Evolutionary conservation across 2,113 vertebrate genomes (phyloP).

Genomic region (Ictidomys tridecemlineatus): DNA sequence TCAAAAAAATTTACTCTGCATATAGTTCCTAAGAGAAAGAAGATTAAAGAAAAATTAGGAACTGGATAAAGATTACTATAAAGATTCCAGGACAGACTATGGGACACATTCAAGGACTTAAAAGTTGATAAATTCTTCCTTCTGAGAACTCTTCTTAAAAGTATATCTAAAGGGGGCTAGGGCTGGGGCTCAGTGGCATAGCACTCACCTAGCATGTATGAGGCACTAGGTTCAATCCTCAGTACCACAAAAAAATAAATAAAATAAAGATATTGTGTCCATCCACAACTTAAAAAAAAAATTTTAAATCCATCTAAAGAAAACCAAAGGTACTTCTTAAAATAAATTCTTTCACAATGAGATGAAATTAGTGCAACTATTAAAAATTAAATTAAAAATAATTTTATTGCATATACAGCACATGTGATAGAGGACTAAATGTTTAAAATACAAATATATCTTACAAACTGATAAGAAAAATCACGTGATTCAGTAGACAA

Average conservation of each 20-base stretch:
- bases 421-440: background rate
- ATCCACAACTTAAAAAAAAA: no score
- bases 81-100: background rate
- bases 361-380: background rate
- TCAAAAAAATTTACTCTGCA: background rate
- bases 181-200: no score
- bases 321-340: conserved; percentile 25
- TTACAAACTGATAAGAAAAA: conserved; percentile 7
- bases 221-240: no score
- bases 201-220: no score
- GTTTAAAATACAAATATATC: background rate
- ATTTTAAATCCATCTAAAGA: conserved; percentile 3
- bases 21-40: background rate
- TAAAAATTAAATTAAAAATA: conserved; percentile 52
- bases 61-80: background rate
- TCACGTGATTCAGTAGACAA: background rate
- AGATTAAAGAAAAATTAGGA: conserved; percentile 27
- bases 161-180: background rate
- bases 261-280: no score
- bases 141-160: conserved; percentile 18
- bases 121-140: background rate
- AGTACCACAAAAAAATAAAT: no score
- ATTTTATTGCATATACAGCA: conserved; percentile 6
- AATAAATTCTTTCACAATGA: conserved; percentile 1
- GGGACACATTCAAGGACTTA: background rate